A percentile compares a stretch with the other conserved stretches of the same genome.
Evolutionary conservation across 2,113 vertebrate genomes (phyloP).

Genomic region (Turdus rufiventris): DNA sequence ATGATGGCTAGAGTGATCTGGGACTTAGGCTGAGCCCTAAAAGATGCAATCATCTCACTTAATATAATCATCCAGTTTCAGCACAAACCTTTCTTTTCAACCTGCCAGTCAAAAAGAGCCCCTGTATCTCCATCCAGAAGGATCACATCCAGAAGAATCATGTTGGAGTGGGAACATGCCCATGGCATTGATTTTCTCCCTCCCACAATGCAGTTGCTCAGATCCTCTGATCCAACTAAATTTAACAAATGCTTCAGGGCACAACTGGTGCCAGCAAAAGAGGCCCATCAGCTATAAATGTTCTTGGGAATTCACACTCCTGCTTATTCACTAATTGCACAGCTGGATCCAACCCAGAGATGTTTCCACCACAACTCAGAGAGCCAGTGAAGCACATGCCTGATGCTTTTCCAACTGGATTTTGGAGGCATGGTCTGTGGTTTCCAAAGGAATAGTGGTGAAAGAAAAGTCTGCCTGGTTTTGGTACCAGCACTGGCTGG

Average conservation of each 20-base stretch:
- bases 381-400: neutral
- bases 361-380: neutral
- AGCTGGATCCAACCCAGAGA: slow-evolving; percentile 22
- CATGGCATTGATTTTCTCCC: neutral
- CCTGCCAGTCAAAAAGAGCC: neutral
- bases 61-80: neutral
- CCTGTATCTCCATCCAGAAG: neutral
- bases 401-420: neutral
- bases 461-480: neutral
- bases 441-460: neutral
- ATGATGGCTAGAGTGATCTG: neutral
- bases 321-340: slow-evolving; percentile 33
- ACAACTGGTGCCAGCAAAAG: neutral
- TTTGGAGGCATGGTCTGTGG: neutral
- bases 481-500: neutral
- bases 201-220: neutral
- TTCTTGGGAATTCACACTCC: slow-evolving; percentile 25
- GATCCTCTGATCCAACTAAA: slow-evolving; percentile 6
- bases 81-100: neutral
- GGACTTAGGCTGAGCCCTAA: neutral
- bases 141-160: neutral
- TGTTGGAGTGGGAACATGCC: neutral
- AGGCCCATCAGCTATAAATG: neutral
- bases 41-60: neutral
- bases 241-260: slow-evolving; percentile 35